Evolutionary conservation across 1,140 invertebrate species (phyloP).

Genomic region (Drosophila elegans): DNA sequence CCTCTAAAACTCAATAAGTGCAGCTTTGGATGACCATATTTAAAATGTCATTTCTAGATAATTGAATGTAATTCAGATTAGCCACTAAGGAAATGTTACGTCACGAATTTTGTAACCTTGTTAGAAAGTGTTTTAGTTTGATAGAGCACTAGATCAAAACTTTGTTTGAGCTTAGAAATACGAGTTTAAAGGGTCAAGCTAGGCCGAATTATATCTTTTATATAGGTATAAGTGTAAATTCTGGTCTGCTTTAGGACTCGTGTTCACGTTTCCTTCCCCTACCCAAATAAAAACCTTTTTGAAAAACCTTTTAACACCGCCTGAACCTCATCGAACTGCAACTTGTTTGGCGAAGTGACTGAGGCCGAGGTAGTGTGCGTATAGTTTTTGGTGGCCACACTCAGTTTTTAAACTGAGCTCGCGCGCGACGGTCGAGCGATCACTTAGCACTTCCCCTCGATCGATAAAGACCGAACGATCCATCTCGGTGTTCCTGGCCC

Average conservation of each 20-base stretch:
- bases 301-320: neutral
- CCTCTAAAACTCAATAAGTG: too few relatives aligned
- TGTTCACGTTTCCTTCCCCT: neutral
- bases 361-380: constrained; percentile 25
- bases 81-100: too few relatives aligned
- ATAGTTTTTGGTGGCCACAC: constrained; percentile 22
- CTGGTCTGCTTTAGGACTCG: neutral
- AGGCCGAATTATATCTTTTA: too few relatives aligned
- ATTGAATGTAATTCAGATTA: too few relatives aligned
- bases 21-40: too few relatives aligned
- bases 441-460: neutral
- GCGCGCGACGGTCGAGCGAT: constrained; percentile 44
- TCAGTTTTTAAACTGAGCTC: constrained; percentile 74
- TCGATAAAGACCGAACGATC: constrained; percentile 13
- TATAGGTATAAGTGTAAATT: too few relatives aligned
- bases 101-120: too few relatives aligned
- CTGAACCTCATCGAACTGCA: constrained; percentile 33
- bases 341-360: constrained; percentile 58
- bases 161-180: too few relatives aligned
- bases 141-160: too few relatives aligned
- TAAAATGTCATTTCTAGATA: too few relatives aligned
- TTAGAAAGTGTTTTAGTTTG: too few relatives aligned
- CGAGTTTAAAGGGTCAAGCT: too few relatives aligned
- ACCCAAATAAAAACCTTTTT: neutral
- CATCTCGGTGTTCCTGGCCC: constrained; percentile 21